Conservation (phyloP, 2,113 vertebrate genomes). For the Acrocephalus arundinaceus region DNA sequence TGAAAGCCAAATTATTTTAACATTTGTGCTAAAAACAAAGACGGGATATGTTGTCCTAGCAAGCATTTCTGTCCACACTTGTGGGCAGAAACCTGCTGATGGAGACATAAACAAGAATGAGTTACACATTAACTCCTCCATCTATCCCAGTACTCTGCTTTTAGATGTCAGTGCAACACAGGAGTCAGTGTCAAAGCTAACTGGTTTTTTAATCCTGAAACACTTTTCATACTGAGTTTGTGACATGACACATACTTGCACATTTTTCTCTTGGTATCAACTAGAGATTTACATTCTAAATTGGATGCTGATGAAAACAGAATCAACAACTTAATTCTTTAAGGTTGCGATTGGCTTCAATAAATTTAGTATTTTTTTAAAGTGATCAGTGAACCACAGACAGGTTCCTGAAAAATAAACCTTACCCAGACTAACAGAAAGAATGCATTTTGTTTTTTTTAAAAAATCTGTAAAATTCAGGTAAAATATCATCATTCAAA, state of each 20-base stretch:
- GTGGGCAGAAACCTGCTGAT: neutral
- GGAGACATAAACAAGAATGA: neutral
- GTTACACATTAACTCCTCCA: neutral
- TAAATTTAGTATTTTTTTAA: neutral
- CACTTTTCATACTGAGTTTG: neutral
- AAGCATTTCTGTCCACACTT: neutral
- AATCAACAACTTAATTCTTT: neutral
- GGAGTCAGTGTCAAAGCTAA: neutral
- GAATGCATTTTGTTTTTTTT: neutral
- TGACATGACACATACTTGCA: neutral
- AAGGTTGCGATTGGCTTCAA: neutral
- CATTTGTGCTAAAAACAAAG: neutral
- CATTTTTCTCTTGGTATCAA: neutral
- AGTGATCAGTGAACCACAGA: neutral
- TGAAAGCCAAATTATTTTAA: neutral
- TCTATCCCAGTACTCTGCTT: neutral
- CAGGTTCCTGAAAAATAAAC: neutral
- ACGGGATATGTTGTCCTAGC: neutral
- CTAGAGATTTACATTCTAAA: neutral
- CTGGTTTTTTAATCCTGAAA: neutral
- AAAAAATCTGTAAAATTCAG: neutral
- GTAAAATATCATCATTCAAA: neutral
- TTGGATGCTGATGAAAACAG: neutral
- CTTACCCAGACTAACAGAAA: neutral
- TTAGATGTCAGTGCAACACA: neutral